Base-by-base conservation (phyloP, 2,888 invertebrate species). In the Hipparchia semele region DNA sequence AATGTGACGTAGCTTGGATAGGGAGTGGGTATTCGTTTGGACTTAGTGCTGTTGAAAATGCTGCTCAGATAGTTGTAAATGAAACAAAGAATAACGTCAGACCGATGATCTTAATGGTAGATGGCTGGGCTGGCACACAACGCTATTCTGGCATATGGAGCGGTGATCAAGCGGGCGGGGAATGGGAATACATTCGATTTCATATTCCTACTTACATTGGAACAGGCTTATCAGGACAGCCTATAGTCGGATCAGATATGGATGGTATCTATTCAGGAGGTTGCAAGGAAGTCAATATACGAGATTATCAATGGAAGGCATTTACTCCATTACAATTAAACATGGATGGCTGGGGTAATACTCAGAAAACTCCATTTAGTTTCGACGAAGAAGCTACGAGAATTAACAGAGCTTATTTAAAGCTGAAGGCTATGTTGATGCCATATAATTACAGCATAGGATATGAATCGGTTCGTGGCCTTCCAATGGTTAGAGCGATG, bases 1-100 rank as follows among this genome's bases (percentile, higher is more conserved):
- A 94, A 83, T 92, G 92, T 79, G 93, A 94, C 72, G 93, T 92
- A 0, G 92, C 92, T 6, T 94, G 93, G 93, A 90, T 94, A 53
- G 93, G 92, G 5, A 72, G 77, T 9, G 93, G 93, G 3, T 94
- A 93, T 76, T 94, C 93, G 0, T 92, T 90, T 77, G 93, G 85
- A 1, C 82, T 92, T 13, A 89, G 80, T 75, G 91, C 93, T 33
- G 86, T 93, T 53, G 89, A 91, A 75, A 84, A 88, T 53, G 92
- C 92, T 23, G 80, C 87, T 1, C 81, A 84, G 8, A 86, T 90
- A 76, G 92, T 91, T 79, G 76, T 80, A 2, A 82, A 82, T 10
- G 81, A 81, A 59, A 83, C 90, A 3, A 82, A 83, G 60, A 74
- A 81, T 61, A 80, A 77, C 58, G 73, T 82, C 46, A 82, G 93